These are phyloP conservation scores for Drosophila grimshawi DNA, from an alignment of 1,140 invertebrate species.

Conservation along the genomic window DNA sequence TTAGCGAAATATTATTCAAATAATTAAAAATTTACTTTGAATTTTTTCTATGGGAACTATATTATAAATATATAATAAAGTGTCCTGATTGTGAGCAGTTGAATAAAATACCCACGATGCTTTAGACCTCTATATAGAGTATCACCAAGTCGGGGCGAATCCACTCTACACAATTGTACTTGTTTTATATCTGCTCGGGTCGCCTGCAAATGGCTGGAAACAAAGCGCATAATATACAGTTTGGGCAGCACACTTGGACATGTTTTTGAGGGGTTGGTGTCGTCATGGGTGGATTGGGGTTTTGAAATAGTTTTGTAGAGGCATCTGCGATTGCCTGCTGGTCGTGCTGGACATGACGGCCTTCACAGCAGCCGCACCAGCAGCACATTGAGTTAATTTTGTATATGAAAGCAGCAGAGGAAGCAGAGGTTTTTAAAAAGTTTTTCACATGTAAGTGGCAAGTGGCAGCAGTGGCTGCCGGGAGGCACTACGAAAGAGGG, in stretches of 20 bases:
- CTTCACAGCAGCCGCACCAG: constrained; percentile 17
- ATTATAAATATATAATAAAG: too few relatives aligned
- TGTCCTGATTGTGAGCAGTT: too few relatives aligned
- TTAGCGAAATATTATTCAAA: too few relatives aligned
- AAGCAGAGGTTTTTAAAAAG: constrained; percentile 18
- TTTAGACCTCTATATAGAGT: background rate
- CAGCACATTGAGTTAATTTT: constrained; percentile 36
- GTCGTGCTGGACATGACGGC: constrained; percentile 35
- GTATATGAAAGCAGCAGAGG: constrained; percentile 5
- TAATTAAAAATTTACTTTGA: too few relatives aligned
- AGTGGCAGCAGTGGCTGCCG: too few relatives aligned
- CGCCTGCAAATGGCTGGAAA: constrained; percentile 58
- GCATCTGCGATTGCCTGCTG: constrained; percentile 28
- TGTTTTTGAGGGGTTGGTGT: background rate
- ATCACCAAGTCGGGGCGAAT: background rate
- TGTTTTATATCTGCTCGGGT: constrained; percentile 16
- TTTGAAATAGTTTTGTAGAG: constrained; percentile 26
- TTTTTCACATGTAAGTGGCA: constrained; percentile 25
- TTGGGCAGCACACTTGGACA: constrained; percentile 28
- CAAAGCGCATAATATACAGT: constrained; percentile 50
- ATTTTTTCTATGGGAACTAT: too few relatives aligned
- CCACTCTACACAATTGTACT: background rate
- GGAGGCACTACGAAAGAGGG: constrained; percentile 24
- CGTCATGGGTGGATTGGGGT: constrained; percentile 5
- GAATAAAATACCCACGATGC: too few relatives aligned